phyloP scores from a whole-genome alignment of 2,113 vertebrate genomes.

The Anas platyrhynchos region DNA sequence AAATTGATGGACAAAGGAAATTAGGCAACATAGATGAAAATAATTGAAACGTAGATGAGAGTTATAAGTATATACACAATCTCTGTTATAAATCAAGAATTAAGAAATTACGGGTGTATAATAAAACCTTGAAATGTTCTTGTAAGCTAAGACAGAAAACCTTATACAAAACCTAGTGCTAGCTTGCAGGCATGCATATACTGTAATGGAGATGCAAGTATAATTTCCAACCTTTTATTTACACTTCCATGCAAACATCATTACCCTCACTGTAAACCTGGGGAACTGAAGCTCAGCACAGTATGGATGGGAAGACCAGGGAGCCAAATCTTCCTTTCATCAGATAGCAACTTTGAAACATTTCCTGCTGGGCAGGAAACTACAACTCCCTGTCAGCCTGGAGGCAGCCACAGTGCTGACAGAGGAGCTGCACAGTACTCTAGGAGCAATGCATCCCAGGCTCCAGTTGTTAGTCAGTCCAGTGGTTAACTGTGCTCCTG shows the following conservation, averaged over 20 bases:
- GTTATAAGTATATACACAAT: background rate
- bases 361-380: background rate
- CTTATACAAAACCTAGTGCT: background rate
- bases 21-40: background rate
- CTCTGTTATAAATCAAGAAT: background rate
- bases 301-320: background rate
- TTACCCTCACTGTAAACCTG: conserved; percentile 22
- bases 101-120: background rate
- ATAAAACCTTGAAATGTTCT: background rate
- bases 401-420: background rate
- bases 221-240: conserved; percentile 12
- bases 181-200: background rate
- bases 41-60: background rate
- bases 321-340: background rate
- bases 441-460: no score
- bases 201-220: background rate
- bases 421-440: accelerated
- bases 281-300: background rate
- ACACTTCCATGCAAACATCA: background rate
- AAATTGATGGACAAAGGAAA: conserved; percentile 21
- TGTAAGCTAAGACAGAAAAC: background rate
- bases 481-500: background rate
- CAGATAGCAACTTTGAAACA: background rate
- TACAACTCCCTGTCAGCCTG: background rate
- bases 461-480: background rate